Conservation (phyloP, 2,888 invertebrate genomes). For the Endomychus coccineus region DNA sequence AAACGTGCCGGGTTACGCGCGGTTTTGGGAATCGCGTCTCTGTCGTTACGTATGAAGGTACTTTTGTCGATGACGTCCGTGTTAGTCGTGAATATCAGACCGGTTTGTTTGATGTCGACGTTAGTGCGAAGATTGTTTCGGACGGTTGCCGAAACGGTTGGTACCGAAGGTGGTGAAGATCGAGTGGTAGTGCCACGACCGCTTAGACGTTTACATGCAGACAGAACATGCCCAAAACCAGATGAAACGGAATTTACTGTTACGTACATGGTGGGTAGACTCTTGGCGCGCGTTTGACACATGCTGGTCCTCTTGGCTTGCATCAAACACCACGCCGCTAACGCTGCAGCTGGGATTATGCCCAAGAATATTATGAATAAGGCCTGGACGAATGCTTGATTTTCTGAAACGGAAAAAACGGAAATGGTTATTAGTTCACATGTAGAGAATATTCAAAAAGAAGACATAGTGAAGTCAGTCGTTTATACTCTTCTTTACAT, state of each 20-base stretch:
- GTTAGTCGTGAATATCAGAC: constrained; percentile 61
- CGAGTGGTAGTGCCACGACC: constrained; percentile 11
- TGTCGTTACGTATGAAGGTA: too few relatives aligned
- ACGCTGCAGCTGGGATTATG: constrained; percentile 65
- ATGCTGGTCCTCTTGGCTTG: constrained; percentile 65
- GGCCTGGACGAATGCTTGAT: constrained; percentile 68
- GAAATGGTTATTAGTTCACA: too few relatives aligned
- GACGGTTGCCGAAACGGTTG: constrained; percentile 12
- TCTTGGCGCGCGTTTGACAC: constrained; percentile 47
- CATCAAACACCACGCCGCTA: constrained; percentile 63
- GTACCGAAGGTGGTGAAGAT: too few relatives aligned
- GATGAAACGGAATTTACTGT: constrained; percentile 32
- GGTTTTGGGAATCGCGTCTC: too few relatives aligned
- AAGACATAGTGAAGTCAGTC: too few relatives aligned
- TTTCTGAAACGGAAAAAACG: constrained; percentile 63
- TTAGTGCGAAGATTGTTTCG: constrained; percentile 22
- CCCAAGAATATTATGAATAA: constrained; percentile 84
- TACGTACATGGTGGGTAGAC: constrained; percentile 49
- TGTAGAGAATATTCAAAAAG: too few relatives aligned
- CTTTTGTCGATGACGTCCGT: constrained; percentile 46
- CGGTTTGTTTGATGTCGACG: constrained; percentile 48
- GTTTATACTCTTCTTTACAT: too few relatives aligned
- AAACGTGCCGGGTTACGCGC: too few relatives aligned
- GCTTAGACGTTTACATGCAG: constrained; percentile 36
- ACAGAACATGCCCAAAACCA: constrained; percentile 33